phyloP scores from a whole-genome alignment of 2,797 vertebrate species.

The Sphenodon punctatus region DNA sequence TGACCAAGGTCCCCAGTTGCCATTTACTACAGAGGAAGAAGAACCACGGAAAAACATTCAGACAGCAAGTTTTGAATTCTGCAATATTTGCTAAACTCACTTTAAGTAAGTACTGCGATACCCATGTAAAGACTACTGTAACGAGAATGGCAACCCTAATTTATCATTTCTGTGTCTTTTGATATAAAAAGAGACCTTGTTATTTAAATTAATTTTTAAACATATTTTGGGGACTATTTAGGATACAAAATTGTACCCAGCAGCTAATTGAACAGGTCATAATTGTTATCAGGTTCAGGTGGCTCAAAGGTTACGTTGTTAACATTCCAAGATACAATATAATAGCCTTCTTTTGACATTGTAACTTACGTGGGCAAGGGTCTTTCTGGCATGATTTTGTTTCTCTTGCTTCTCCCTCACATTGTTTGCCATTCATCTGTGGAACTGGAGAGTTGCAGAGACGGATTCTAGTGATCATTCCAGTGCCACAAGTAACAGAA shows the following conservation, averaged over 20 bases:
- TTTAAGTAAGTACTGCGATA: not conserved
- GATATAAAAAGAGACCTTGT: conserved; percentile 1
- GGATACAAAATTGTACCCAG: not conserved
- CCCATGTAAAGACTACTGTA: not conserved
- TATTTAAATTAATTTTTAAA: not conserved
- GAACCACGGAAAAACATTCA: not conserved
- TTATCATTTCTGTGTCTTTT: not conserved
- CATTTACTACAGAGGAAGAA: conserved; percentile 83
- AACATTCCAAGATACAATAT: too few relatives aligned
- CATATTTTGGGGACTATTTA: not conserved
- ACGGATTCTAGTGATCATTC: conserved; percentile 94
- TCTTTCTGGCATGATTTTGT: conserved; percentile 88
- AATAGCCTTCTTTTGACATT: not conserved
- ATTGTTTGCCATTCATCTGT: conserved; percentile 93
- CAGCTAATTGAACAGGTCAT: not conserved
- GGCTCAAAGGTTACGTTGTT: not conserved
- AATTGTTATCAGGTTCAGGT: not conserved
- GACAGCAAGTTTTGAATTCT: not conserved
- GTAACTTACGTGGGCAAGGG: conserved; percentile 92
- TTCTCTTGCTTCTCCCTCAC: conserved; percentile 91
- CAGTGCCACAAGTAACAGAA: conserved; percentile 93
- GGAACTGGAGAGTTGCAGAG: conserved; percentile 98
- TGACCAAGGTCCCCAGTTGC: conserved; percentile 97
- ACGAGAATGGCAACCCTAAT: not conserved
- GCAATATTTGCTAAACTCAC: not conserved